Percentiles rank a stretch among this genome's conserved stretches.
phyloP scores from a whole-genome alignment of 2,113 vertebrate genomes.

The Hypomesus transpacificus region DNA sequence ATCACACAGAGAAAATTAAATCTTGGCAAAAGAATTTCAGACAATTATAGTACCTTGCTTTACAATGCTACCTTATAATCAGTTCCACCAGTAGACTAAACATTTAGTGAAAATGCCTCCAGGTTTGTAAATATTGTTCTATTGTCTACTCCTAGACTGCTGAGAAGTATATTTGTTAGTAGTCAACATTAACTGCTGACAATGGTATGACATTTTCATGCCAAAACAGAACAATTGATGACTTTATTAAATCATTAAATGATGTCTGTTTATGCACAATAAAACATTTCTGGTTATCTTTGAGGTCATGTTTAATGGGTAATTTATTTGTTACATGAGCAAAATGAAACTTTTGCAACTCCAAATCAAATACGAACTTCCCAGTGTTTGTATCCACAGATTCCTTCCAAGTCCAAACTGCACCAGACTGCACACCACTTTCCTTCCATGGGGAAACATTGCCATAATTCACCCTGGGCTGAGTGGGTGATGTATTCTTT shows the following conservation, averaged over 20 bases:
- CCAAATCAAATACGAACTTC: background rate
- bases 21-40: constrained; percentile 45
- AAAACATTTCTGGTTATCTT: no score
- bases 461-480: constrained; percentile 55
- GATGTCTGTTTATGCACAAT: background rate
- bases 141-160: background rate
- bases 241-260: background rate
- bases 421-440: constrained; percentile 2
- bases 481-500: constrained; percentile 61
- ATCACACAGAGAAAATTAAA: constrained; percentile 16
- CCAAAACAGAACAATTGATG: no score
- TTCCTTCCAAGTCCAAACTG: no score
- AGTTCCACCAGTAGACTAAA: constrained; percentile 58
- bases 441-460: background rate
- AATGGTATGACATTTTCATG: no score
- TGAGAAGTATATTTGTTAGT: background rate
- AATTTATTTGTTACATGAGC: background rate
- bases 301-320: no score
- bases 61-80: constrained; percentile 62
- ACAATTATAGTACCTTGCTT: constrained; percentile 53
- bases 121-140: constrained; percentile 25
- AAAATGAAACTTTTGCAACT: background rate
- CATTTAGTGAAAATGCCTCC: constrained; percentile 40
- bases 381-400: no score
- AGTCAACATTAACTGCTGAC: no score